phyloP scores from a whole-genome alignment of 2,888 invertebrate genomes.

The Perizoma flavofasciatum region DNA sequence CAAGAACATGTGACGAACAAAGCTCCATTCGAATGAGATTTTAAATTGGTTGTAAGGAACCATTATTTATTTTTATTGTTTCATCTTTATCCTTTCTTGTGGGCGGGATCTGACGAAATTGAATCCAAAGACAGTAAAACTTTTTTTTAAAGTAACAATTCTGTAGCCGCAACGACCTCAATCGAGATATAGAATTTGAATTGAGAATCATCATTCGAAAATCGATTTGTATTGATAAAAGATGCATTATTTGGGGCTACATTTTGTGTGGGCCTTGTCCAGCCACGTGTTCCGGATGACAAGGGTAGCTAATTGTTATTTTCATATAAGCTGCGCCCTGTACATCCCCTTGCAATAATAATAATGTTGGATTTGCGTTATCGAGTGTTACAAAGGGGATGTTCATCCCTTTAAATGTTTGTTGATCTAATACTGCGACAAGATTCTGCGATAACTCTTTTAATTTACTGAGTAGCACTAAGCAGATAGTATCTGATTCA shows the following conservation, averaged over 20 bases:
- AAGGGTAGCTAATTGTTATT: conserved; percentile 49
- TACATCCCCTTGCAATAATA: conserved; percentile 38
- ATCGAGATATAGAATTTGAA: conserved; percentile 22
- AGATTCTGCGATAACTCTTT: conserved; percentile 9
- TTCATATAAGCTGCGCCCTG: conserved; percentile 41
- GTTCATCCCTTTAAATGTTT: conserved; percentile 27
- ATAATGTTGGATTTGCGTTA: conserved; percentile 40
- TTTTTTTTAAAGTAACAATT: conserved; percentile 27
- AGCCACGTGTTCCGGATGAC: conserved; percentile 48
- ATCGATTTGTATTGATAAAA: conserved; percentile 33
- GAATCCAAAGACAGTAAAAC: conserved; percentile 27
- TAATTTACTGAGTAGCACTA: conserved; percentile 9
- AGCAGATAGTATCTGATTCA: neutral
- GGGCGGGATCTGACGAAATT: conserved; percentile 28
- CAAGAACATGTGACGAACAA: conserved; percentile 24
- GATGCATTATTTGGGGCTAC: conserved; percentile 26
- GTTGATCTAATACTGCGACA: conserved; percentile 26
- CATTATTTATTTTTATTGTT: conserved; percentile 32
- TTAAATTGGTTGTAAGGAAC: conserved; percentile 31
- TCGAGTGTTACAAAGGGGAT: conserved; percentile 32
- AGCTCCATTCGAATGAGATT: conserved; percentile 22
- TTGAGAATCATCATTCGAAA: conserved; percentile 30
- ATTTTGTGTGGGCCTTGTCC: conserved; percentile 42
- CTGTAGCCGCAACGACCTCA: conserved; percentile 26
- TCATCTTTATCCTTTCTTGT: conserved; percentile 28